Percentiles rank a stretch among this genome's conserved stretches.
These are phyloP conservation scores for Erethizon dorsatum DNA, from an alignment of 2,797 vertebrate genomes.

Conservation along the genomic window DNA sequence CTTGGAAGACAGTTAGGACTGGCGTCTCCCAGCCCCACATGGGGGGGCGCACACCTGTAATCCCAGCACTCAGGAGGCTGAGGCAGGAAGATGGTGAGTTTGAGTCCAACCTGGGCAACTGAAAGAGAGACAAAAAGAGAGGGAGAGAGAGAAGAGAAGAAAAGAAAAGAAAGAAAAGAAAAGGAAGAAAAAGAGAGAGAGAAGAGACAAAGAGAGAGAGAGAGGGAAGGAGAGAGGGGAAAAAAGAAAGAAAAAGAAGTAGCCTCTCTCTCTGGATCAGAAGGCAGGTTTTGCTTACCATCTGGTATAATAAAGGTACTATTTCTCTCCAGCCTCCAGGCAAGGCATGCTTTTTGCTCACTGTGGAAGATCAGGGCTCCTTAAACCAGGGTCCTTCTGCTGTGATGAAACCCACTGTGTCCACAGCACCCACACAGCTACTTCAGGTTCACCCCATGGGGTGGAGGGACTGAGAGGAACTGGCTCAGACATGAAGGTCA, in stretches of 20 bases:
- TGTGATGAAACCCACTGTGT: too few relatives aligned
- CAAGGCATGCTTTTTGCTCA: not conserved
- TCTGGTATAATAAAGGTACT: not conserved
- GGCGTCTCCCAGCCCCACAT: not conserved
- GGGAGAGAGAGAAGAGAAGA: not conserved
- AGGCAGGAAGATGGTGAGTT: not conserved
- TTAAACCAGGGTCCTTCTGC: not conserved
- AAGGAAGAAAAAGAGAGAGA: not conserved
- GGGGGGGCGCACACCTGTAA: not conserved
- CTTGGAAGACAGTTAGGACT: not conserved
- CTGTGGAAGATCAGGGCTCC: not conserved
- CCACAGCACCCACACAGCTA: not conserved
- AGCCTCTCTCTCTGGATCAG: not conserved
- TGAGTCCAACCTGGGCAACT: not conserved
- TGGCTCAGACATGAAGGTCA: not conserved
- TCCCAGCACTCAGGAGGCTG: not conserved
- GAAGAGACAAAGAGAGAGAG: not conserved
- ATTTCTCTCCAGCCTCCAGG: not conserved
- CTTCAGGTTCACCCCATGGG: fast-evolving
- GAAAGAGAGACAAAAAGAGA: not conserved
- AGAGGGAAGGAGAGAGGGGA: too few relatives aligned
- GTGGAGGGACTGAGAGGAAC: not conserved
- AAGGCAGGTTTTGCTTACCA: not conserved
- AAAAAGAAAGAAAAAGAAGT: not conserved
- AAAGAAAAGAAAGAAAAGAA: too few relatives aligned